Evolutionary conservation across 2,797 vertebrate genomes (phyloP).

Genomic region (Yasuhikotakia modesta): DNA sequence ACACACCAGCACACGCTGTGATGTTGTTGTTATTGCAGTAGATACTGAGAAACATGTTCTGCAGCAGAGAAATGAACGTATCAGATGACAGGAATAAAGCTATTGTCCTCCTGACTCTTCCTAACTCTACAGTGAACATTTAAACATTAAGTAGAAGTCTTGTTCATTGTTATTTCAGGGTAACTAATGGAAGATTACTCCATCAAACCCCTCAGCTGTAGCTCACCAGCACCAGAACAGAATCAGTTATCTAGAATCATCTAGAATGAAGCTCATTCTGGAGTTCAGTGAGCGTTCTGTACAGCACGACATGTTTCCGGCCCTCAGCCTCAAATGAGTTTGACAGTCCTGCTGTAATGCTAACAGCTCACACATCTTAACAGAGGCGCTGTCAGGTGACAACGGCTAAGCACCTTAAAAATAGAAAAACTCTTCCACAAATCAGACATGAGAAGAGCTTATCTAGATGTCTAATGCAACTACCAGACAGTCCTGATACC

Average conservation of each 20-base stretch:
- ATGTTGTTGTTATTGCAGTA: constrained; percentile 14
- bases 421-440: not conserved
- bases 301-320: not conserved
- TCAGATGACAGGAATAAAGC: not conserved
- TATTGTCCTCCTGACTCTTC: not conserved
- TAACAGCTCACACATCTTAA: not conserved
- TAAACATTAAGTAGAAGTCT: no score
- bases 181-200: no score
- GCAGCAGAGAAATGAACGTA: not conserved
- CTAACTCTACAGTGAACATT: no score
- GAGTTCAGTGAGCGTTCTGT: no score
- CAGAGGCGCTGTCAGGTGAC: not conserved
- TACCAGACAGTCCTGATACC: not conserved
- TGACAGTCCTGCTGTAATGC: not conserved
- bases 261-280: no score
- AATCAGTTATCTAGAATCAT: no score
- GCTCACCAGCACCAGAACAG: no score
- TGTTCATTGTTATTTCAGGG: no score
- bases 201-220: no score
- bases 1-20: not conserved
- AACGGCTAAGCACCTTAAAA: constrained; percentile 10
- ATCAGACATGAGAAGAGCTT: not conserved
- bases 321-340: not conserved
- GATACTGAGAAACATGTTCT: not conserved
- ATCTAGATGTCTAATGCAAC: not conserved